Conservation (phyloP, 2,888 invertebrate genomes). For the Hirudinaria manillensis region DNA sequence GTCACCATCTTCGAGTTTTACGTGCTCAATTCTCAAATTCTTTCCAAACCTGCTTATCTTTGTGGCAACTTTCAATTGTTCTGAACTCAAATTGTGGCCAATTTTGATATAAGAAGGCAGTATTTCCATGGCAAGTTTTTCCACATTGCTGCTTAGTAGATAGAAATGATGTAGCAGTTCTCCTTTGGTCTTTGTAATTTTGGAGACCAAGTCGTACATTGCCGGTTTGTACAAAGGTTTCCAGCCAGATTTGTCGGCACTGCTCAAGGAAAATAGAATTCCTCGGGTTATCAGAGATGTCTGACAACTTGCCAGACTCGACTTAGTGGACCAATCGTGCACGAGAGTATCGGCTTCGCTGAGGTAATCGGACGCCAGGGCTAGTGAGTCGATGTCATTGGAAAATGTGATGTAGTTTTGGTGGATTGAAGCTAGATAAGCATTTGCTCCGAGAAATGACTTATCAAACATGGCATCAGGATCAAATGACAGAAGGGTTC, state of each 20-base stretch:
- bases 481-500: conserved; percentile 46
- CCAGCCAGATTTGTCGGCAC: conserved; percentile 44
- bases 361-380: conserved; percentile 63
- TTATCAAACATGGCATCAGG: conserved; percentile 53
- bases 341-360: conserved; percentile 71
- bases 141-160: background rate
- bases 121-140: background rate
- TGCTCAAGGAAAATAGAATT: conserved; percentile 46
- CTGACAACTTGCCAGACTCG: conserved; percentile 44
- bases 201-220: conserved; percentile 42
- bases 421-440: conserved; percentile 53
- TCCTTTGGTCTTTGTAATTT: background rate
- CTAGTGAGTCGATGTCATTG: conserved; percentile 62
- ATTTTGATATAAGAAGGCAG: background rate
- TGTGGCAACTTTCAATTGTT: background rate
- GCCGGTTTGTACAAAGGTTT: conserved; percentile 53
- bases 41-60: background rate
- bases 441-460: conserved; percentile 52
- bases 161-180: background rate
- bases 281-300: conserved; percentile 48
- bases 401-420: conserved; percentile 64
- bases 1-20: background rate
- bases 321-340: conserved; percentile 54
- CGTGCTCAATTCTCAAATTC: background rate
- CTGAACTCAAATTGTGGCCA: background rate